Conservation (phyloP, 2,797 vertebrate genomes). For the Rhynchonycteris naso region DNA sequence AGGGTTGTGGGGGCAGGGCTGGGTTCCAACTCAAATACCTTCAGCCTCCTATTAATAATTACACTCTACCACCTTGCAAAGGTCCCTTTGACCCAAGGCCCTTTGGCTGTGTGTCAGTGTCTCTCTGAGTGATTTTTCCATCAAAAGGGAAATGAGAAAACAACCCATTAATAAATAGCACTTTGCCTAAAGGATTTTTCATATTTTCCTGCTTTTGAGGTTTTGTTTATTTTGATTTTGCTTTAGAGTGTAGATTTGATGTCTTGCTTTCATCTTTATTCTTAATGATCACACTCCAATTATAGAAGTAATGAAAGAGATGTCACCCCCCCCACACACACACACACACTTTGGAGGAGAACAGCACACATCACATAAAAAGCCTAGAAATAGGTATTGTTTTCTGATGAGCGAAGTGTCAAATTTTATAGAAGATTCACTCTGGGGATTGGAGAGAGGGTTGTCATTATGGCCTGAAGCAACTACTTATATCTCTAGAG, state of each 20-base stretch:
- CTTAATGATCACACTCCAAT: slow-evolving; percentile 22
- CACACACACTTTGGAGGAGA: background rate
- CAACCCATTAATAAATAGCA: background rate
- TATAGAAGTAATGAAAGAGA: background rate
- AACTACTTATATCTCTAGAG: background rate
- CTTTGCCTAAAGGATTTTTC: background rate
- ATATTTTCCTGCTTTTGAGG: background rate
- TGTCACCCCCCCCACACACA: background rate
- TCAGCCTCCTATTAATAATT: background rate
- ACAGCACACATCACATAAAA: background rate
- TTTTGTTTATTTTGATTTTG: slow-evolving; percentile 40
- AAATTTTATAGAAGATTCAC: slow-evolving; percentile 65
- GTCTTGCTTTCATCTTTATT: slow-evolving; percentile 38
- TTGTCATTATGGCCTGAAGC: slow-evolving; percentile 54
- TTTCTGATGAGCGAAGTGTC: slow-evolving; percentile 64
- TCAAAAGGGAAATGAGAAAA: background rate
- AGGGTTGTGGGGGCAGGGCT: background rate
- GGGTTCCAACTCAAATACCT: background rate
- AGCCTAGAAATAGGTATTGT: slow-evolving; percentile 20
- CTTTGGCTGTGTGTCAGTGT: background rate
- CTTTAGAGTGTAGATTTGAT: background rate
- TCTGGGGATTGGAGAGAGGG: background rate
- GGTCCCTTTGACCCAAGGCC: background rate
- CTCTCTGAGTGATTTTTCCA: background rate
- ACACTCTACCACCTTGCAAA: background rate